Evolutionary conservation across 2,113 vertebrate species (phyloP).

Genomic region (Heliornis fulica): DNA sequence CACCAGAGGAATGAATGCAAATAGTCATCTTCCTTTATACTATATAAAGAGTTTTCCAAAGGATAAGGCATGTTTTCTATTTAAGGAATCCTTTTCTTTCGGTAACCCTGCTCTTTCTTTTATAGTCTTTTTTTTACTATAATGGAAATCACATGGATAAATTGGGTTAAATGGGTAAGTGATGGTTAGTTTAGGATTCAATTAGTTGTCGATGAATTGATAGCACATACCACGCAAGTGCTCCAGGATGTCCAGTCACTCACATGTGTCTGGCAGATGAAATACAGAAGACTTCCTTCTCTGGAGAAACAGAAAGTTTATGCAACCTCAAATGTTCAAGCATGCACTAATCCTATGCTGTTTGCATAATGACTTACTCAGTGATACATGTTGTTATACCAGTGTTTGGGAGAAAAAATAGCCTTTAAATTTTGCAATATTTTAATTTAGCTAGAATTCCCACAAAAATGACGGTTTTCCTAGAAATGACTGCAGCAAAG

Average conservation of each 20-base stretch:
- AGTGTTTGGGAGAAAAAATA: neutral
- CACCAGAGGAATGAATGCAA: neutral
- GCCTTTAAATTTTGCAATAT: neutral
- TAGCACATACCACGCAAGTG: fast-evolving
- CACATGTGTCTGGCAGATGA: neutral
- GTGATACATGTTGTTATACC: neutral
- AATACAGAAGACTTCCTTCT: neutral
- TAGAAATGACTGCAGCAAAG: neutral
- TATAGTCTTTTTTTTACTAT: neutral
- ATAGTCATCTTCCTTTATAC: neutral
- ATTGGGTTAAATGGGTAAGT: neutral
- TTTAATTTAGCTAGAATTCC: neutral
- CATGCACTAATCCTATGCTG: neutral
- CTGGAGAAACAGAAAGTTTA: neutral
- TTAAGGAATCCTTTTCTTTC: neutral
- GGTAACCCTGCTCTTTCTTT: neutral
- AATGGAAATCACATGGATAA: neutral
- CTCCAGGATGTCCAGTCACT: neutral
- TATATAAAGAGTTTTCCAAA: neutral
- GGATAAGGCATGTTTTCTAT: neutral
- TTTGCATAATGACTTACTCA: neutral
- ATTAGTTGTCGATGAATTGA: neutral
- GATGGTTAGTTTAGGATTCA: neutral
- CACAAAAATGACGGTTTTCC: neutral
- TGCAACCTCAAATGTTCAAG: neutral